Evolutionary conservation across 1,140 invertebrate species (phyloP).

Genomic region (Eulimnadia texana): DNA sequence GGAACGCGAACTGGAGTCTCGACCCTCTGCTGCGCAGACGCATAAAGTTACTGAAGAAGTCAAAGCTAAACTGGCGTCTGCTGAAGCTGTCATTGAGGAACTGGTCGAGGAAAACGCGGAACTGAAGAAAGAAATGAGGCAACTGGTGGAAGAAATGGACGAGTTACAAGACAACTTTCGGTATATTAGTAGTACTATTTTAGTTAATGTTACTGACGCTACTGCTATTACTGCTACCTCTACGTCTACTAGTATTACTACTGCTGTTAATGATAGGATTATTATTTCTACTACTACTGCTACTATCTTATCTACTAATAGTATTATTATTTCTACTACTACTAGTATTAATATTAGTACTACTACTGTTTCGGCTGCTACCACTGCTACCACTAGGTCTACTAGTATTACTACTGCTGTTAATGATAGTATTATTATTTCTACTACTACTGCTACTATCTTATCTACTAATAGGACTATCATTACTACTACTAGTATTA

Average conservation of each 20-base stretch:
- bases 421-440: constrained; percentile 33
- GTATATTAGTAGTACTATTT: constrained; percentile 25
- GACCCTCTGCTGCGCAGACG: constrained; percentile 4
- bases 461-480: background rate
- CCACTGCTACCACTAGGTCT: background rate
- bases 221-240: background rate
- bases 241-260: background rate
- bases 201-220: constrained; percentile 28
- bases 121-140: constrained; percentile 81
- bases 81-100: constrained; percentile 78
- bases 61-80: constrained; percentile 59
- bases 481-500: background rate
- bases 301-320: constrained; percentile 28
- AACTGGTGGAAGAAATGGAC: constrained; percentile 91
- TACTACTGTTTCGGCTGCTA: background rate
- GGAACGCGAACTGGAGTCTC: constrained; percentile 38
- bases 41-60: constrained; percentile 30
- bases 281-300: too few species aligned
- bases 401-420: too few species aligned
- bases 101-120: constrained; percentile 93
- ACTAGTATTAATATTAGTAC: constrained; percentile 22
- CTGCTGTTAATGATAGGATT: background rate
- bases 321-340: constrained; percentile 36
- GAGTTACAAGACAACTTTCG: constrained; percentile 95
- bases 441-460: too few species aligned